Evolutionary conservation across 2,797 vertebrate species (phyloP).

Genomic region (Gadopsis bispinosus): DNA sequence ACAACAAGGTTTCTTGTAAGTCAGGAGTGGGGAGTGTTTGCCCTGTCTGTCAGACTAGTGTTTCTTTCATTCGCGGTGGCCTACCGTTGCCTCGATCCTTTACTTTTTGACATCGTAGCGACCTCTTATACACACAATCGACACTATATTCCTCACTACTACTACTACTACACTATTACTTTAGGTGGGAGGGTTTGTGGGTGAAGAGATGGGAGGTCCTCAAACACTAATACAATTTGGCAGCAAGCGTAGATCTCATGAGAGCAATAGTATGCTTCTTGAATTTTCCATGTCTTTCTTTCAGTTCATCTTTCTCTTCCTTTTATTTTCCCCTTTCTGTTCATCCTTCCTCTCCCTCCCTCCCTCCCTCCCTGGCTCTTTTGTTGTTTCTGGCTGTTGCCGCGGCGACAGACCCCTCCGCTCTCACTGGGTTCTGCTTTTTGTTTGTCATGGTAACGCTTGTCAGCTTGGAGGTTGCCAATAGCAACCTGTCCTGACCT

Average conservation of each 20-base stretch:
- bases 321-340: neutral
- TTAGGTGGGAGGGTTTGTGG: neutral
- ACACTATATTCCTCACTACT: neutral
- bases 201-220: conserved; percentile 11
- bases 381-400: conserved; percentile 78
- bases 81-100: neutral
- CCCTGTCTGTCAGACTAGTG: neutral
- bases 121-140: neutral
- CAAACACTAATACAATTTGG: conserved; percentile 36
- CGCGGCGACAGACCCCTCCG: conserved; percentile 60
- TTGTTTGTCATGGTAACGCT: conserved; percentile 85
- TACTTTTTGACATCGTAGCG: neutral
- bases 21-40: conserved; percentile 8
- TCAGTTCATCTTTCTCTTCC: conserved; percentile 34
- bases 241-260: conserved; percentile 35
- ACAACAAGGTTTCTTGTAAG: conserved; percentile 22
- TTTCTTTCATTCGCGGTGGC: neutral
- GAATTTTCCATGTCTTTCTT: conserved; percentile 44
- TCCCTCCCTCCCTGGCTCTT: conserved; percentile 48
- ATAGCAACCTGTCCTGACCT: conserved; percentile 76
- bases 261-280: conserved; percentile 40
- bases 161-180: neutral
- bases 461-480: conserved; percentile 75
- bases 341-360: conserved; percentile 3
- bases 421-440: conserved; percentile 69